Conservation (phyloP, 2,888 invertebrate species). For the Ectemnius cavifrons region DNA sequence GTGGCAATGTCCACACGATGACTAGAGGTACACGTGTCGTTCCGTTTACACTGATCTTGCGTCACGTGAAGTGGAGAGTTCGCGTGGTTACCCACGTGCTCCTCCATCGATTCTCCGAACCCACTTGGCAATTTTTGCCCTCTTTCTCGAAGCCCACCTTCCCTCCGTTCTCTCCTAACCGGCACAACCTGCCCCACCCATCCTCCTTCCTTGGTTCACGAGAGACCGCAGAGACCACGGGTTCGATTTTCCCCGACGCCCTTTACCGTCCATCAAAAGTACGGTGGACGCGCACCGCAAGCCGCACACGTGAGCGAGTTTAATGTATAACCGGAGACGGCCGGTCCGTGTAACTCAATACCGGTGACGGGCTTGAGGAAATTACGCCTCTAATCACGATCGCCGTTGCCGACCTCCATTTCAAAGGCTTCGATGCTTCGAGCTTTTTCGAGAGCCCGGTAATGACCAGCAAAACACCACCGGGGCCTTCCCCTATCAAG, state of each 20-base stretch:
- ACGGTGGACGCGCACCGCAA: too few species aligned
- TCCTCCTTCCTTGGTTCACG: too few species aligned
- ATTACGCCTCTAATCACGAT: too few species aligned
- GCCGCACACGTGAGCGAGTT: conserved; percentile 5
- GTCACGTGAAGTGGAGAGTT: background rate
- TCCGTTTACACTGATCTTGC: conserved; percentile 1
- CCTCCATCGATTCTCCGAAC: background rate
- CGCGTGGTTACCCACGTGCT: conserved; percentile 9
- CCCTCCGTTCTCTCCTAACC: too few species aligned
- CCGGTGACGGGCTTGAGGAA: too few species aligned
- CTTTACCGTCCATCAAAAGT: background rate
- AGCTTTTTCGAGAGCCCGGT: too few species aligned
- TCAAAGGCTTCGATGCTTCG: too few species aligned
- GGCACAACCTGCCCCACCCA: too few species aligned
- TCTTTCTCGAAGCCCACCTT: background rate
- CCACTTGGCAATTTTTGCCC: background rate
- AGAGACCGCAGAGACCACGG: background rate
- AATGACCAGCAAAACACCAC: too few species aligned
- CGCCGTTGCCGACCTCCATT: too few species aligned
- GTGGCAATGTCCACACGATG: background rate
- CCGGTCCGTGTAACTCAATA: background rate
- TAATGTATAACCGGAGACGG: background rate
- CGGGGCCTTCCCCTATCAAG: too few species aligned
- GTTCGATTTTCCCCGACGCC: conserved; percentile 3
- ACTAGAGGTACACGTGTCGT: conserved; percentile 1